A percentile compares a stretch with the other conserved stretches of the same genome.
These are phyloP conservation scores for Dinothrombium tinctorium DNA, from an alignment of 1,140 invertebrate genomes.

Conservation along the genomic window DNA sequence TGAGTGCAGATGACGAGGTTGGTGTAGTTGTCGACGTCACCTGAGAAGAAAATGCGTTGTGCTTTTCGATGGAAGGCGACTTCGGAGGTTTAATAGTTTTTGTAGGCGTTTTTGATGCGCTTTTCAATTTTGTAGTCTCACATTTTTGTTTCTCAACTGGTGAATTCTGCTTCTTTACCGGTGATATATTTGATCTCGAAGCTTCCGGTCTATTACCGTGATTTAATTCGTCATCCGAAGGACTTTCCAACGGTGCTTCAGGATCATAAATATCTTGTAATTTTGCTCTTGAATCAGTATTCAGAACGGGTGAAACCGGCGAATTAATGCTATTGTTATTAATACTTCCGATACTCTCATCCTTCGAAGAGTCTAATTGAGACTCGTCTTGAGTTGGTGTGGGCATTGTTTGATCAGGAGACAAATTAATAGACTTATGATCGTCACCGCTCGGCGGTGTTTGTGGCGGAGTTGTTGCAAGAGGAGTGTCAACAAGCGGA, in stretches of 20 bases:
- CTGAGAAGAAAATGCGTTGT: neutral
- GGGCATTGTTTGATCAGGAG: slow-evolving; percentile 6
- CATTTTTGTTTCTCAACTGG: neutral
- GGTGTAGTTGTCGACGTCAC: neutral
- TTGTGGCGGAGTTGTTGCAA: neutral
- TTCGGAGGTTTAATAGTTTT: neutral
- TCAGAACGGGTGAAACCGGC: neutral
- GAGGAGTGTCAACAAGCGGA: neutral
- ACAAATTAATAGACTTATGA: neutral
- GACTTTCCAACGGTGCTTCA: slow-evolving; percentile 19
- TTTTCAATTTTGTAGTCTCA: neutral
- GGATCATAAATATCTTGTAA: slow-evolving; percentile 25
- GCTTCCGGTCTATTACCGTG: neutral
- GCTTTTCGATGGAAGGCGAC: neutral
- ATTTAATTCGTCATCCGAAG: neutral
- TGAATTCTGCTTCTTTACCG: neutral
- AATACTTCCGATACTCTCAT: neutral
- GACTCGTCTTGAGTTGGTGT: slow-evolving; percentile 13
- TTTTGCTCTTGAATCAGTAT: neutral
- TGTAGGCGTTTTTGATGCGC: neutral
- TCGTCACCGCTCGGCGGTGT: slow-evolving; percentile 1
- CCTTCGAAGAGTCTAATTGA: neutral
- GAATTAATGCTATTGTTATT: neutral
- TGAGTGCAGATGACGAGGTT: neutral
- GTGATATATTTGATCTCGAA: neutral